A percentile compares a stretch with the other conserved stretches of the same genome.
phyloP scores from a whole-genome alignment of 2,888 invertebrate species.

The Cremastinae sp. region DNA sequence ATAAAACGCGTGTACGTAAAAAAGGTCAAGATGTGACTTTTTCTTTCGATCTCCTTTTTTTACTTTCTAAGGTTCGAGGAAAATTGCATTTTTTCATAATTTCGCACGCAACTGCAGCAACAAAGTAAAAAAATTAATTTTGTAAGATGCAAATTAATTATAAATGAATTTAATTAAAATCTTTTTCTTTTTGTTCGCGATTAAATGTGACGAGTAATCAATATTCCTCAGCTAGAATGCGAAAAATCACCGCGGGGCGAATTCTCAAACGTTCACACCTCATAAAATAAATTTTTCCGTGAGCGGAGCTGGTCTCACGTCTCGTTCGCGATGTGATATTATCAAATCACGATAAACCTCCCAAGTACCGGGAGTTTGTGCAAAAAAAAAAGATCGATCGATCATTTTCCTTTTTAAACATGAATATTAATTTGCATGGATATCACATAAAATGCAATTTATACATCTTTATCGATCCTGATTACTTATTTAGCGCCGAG shows the following conservation, averaged over 20 bases:
- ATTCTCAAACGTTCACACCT: conserved; percentile 53
- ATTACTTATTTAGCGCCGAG: conserved; percentile 4
- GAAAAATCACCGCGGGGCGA: conserved; percentile 44
- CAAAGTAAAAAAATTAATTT: too few species aligned
- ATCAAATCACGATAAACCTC: conserved; percentile 7
- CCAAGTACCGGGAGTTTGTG: neutral
- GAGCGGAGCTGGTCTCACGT: conserved; percentile 5
- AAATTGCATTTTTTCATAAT: too few species aligned
- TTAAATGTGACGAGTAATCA: neutral
- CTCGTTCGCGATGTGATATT: conserved; percentile 15
- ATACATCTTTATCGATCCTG: conserved; percentile 20
- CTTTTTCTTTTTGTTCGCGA: neutral
- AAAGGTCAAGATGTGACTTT: too few species aligned
- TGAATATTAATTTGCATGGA: conserved; percentile 12
- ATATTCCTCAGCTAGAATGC: conserved; percentile 13
- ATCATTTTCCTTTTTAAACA: neutral
- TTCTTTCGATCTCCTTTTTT: too few species aligned
- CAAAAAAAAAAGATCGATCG: conserved; percentile 2
- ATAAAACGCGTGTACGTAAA: too few species aligned
- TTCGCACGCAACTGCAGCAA: too few species aligned
- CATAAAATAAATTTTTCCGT: conserved; percentile 48
- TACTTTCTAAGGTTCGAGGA: too few species aligned
- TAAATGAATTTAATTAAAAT: neutral
- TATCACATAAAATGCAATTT: conserved; percentile 8
- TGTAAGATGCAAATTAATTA: too few species aligned